Evolutionary conservation across 64 coral and sea anemone genomes (phyloP).

Genomic region (Stichodactyla helianthus): DNA sequence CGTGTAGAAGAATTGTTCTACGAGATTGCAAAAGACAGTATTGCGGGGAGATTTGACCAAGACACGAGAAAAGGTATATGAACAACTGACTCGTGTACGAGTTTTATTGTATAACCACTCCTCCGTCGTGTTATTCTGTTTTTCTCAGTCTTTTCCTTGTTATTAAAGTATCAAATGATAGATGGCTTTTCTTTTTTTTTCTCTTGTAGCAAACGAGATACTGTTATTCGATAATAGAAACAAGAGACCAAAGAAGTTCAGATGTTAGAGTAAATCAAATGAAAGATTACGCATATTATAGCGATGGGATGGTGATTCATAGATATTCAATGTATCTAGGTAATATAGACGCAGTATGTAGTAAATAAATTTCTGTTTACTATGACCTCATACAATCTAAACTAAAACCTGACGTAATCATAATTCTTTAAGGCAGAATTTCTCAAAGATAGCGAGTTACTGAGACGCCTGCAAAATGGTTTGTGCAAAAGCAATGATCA

Average conservation of each 20-base stretch:
- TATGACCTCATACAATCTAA: too few species aligned
- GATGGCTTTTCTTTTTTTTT: not conserved
- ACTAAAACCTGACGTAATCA: too few species aligned
- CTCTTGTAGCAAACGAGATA: not conserved
- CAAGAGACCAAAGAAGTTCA: not conserved
- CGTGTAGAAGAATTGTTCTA: constrained; percentile 61
- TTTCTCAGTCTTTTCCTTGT: not conserved
- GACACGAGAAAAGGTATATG: not conserved
- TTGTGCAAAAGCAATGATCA: too few species aligned
- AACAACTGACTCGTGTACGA: not conserved
- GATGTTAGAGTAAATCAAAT: not conserved
- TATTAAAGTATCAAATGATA: not conserved
- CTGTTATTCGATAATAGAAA: not conserved
- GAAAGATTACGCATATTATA: not conserved
- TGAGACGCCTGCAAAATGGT: too few species aligned
- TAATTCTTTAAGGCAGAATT: too few species aligned
- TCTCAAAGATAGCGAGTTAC: too few species aligned
- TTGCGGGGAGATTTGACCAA: constrained; percentile 18
- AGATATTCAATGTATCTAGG: too few species aligned
- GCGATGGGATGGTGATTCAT: too few species aligned
- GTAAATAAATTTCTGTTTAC: too few species aligned
- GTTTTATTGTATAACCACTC: not conserved
- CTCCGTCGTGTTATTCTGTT: too few species aligned
- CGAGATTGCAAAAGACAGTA: constrained; percentile 60
- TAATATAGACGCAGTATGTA: too few species aligned